A percentile compares a stretch with the other conserved stretches of the same genome.
These are phyloP conservation scores for Microplitis mediator DNA, from an alignment of 1,140 invertebrate species.

Conservation along the genomic window DNA sequence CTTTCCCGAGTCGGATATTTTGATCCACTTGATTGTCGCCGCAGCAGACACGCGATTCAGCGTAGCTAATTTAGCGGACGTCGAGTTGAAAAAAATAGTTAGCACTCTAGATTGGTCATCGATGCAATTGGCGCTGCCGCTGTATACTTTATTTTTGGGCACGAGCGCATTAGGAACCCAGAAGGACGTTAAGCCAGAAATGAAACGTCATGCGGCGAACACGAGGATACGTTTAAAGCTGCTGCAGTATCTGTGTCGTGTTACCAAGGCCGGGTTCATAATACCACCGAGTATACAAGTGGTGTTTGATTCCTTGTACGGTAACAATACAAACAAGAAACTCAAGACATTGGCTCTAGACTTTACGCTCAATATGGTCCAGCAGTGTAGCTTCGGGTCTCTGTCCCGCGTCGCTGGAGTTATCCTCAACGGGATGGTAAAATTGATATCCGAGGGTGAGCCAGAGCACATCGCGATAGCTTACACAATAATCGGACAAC, in stretches of 20 bases:
- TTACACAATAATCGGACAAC: conserved; percentile 77
- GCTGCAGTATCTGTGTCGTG: conserved; percentile 81
- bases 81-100: conserved; percentile 74
- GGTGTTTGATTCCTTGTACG: conserved; percentile 87
- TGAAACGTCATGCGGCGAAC: conserved; percentile 75
- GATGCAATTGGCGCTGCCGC: conserved; percentile 69
- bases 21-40: conserved; percentile 81
- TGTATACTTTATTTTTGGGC: conserved; percentile 82
- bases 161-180: conserved; percentile 67
- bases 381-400: conserved; percentile 66
- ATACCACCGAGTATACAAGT: conserved; percentile 78
- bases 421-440: conserved; percentile 57
- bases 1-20: conserved; percentile 75
- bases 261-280: conserved; percentile 77
- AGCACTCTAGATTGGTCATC: conserved; percentile 79
- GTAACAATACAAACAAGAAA: conserved; percentile 80
- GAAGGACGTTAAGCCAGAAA: conserved; percentile 66
- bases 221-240: conserved; percentile 84
- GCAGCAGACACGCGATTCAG: conserved; percentile 85
- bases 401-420: conserved; percentile 54
- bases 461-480: conserved; percentile 71
- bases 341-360: conserved; percentile 81
- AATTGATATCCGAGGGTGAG: conserved; percentile 61
- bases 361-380: conserved; percentile 81
- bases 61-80: conserved; percentile 79